Percentiles rank a stretch among this genome's conserved stretches.
These are phyloP conservation scores for Trichoplax adhaerens DNA, from an alignment of 37 sponge, comb jelly and placozoan species.

Conservation along the genomic window DNA sequence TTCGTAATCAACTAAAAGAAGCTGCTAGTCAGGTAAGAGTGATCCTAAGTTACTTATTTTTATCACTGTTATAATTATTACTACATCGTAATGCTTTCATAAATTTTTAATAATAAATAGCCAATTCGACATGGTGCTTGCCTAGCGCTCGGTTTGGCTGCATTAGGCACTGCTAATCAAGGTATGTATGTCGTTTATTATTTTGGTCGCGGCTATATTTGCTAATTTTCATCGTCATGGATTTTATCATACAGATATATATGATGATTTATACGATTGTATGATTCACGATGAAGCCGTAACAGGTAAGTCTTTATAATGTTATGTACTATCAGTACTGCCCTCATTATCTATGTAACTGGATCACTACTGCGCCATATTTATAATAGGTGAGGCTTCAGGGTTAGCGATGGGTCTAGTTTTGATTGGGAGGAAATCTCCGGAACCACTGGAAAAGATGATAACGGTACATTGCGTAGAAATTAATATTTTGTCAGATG, in stretches of 20 bases:
- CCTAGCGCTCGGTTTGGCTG: slow-evolving; percentile 90
- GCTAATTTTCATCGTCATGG: no score
- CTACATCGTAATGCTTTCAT: not conserved
- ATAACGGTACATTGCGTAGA: slow-evolving; percentile 27
- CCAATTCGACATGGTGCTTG: slow-evolving; percentile 90
- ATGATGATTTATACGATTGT: slow-evolving; percentile 72
- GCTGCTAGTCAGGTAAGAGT: slow-evolving; percentile 55
- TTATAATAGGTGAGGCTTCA: slow-evolving; percentile 66
- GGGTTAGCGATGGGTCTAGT: slow-evolving; percentile 96
- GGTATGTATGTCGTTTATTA: not conserved
- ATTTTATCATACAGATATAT: slow-evolving; percentile 34
- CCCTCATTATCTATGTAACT: not conserved
- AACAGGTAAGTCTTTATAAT: slow-evolving; percentile 29
- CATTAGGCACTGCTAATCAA: slow-evolving; percentile 68
- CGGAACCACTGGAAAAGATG: slow-evolving; percentile 52
- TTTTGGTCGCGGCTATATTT: not conserved
- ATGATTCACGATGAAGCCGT: slow-evolving; percentile 91
- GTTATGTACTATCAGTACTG: not conserved
- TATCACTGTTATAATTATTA: not conserved
- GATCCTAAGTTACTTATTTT: not conserved
- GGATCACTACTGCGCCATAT: not conserved
- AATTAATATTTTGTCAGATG: not conserved
- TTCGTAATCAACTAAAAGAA: slow-evolving; percentile 55
- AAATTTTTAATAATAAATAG: slow-evolving; percentile 13
- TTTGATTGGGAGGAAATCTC: slow-evolving; percentile 60